Conservation (phyloP, 2,113 vertebrate species). For the Guaruba guarouba region DNA sequence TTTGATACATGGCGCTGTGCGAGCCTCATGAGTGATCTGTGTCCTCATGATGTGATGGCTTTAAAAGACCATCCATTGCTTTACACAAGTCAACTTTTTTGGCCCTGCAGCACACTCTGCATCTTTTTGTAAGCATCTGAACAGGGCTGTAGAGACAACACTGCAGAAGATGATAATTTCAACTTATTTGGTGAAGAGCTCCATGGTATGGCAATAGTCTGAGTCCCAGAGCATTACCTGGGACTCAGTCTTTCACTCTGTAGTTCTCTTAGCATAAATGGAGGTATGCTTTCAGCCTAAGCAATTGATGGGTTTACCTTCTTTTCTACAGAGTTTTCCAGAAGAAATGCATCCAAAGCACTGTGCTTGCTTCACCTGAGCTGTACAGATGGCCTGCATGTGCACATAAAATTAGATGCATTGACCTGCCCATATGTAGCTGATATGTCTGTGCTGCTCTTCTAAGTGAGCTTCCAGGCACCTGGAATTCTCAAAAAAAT, state of each 20-base stretch:
- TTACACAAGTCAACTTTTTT: neutral
- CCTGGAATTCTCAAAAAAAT: conserved; percentile 17
- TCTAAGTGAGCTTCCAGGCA: conserved; percentile 24
- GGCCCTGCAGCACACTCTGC: neutral
- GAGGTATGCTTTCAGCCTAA: neutral
- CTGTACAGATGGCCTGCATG: conserved; percentile 22
- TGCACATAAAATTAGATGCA: conserved; percentile 6
- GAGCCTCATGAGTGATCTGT: neutral
- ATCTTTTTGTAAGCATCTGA: neutral
- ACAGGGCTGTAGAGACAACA: neutral
- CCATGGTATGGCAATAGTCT: neutral
- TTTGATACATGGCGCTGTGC: neutral
- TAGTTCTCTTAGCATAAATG: conserved; percentile 6
- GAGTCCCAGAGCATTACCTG: neutral
- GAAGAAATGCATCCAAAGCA: neutral
- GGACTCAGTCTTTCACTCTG: neutral
- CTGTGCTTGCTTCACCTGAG: conserved; percentile 19
- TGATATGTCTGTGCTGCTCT: neutral
- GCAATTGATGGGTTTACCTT: neutral
- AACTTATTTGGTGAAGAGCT: neutral
- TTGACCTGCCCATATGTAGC: conserved; percentile 23
- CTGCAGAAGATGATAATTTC: neutral
- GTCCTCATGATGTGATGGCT: neutral
- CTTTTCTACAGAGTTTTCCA: neutral
- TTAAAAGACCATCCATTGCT: neutral